Percentiles rank a stretch among this genome's conserved stretches.
phyloP scores from a whole-genome alignment of 2,888 invertebrate species.

The Tenthredo mesomela region DNA sequence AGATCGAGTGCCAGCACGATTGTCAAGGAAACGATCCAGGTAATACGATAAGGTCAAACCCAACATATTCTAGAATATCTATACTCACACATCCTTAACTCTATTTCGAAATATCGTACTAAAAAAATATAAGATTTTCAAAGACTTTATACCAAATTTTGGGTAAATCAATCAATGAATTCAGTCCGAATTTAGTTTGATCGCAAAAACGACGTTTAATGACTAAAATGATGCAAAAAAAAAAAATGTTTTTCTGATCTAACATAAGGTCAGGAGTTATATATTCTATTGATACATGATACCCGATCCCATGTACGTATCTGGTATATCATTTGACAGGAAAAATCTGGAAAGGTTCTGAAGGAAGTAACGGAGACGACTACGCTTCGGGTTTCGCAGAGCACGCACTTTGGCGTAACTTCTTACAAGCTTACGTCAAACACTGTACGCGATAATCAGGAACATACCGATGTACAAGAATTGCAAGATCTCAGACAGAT shows the following conservation, averaged over 20 bases:
- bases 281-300: constrained; percentile 17
- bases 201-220: neutral
- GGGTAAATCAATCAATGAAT: neutral
- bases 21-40: constrained; percentile 59
- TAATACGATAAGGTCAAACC: constrained; percentile 49
- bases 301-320: constrained; percentile 13
- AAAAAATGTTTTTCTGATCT: neutral
- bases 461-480: constrained; percentile 67
- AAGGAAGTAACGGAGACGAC: constrained; percentile 80
- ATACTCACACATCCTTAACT: neutral
- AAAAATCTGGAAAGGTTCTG: constrained; percentile 78
- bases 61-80: neutral
- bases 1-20: constrained; percentile 58
- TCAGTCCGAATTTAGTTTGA: neutral
- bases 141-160: neutral
- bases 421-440: constrained; percentile 80
- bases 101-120: neutral
- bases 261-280: neutral
- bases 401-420: constrained; percentile 79
- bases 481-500: constrained; percentile 56
- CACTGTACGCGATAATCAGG: constrained; percentile 75
- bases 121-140: neutral
- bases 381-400: constrained; percentile 79
- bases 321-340: constrained; percentile 61
- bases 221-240: neutral